Base-by-base conservation (phyloP, 2,113 vertebrate genomes). In the Callaeas wilsoni region DNA sequence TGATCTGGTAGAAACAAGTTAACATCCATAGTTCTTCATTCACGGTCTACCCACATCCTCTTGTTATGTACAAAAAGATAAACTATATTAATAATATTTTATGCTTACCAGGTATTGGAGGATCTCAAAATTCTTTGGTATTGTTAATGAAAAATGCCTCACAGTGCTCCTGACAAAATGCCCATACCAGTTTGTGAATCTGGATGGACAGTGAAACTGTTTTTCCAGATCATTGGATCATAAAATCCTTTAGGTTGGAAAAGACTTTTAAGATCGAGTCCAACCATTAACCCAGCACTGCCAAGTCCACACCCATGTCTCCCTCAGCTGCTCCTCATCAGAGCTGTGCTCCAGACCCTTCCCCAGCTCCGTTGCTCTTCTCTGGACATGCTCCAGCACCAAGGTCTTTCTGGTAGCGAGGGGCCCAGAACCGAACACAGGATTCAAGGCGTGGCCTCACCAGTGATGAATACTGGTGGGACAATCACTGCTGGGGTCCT, bases 401-500 rank as follows among this genome's bases (percentile, higher is more conserved):
- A 19, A 4, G 3, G 37, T 12, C 26, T 3, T 50, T 16, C 4
- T 9, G 27, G 42, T 1, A 35, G 14, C 33, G 42, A 65, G 32
- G 29, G 1, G 12, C 42, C 35, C 59, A 50, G 1, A 80, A 42
- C 12, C 32, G 35, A 13, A 0, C 57, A 6, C 35, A 73, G 42
- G 22, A 37, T 7, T 55, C 0, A 4, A 37, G 35, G 4, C 35
- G 35, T 50, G 67, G 1, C 49, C 49, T 55, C 41, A n/a, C 3
- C 50, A 57, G 50, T 65, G 50, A 5, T 0, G 0, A 73, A 3
- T 2, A 50, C 49, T 42, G 5, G 9, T 12, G 27, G 57, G 1
- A 22, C 32, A 65, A 0, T 49, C 50, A 0, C 42, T 73, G 49
- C 21, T 1, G 0, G 64, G 50, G 13, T 64, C 49, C 57, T 49